Evolutionary conservation across 2,113 vertebrate genomes (phyloP).

Genomic region (Psilopogon haemacephalus): DNA sequence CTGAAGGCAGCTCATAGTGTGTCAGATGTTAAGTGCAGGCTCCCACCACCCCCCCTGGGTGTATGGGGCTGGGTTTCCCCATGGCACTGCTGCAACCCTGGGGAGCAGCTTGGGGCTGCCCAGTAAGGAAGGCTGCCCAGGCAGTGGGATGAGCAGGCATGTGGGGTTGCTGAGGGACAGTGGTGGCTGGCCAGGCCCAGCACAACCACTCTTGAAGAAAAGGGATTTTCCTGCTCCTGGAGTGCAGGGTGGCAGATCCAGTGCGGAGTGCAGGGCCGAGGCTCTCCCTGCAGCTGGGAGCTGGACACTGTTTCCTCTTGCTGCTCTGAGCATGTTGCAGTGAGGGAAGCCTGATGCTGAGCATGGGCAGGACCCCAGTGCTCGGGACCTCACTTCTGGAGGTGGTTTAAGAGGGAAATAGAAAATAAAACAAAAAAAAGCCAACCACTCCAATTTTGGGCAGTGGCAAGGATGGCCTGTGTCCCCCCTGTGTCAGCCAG

Average conservation of each 20-base stretch:
- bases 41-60: background rate
- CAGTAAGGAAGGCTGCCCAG: background rate
- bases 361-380: background rate
- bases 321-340: fast-evolving
- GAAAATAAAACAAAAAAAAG: background rate
- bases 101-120: background rate
- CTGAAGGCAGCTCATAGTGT: background rate
- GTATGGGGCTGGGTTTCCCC: background rate
- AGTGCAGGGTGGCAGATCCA: background rate
- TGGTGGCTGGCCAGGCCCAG: background rate
- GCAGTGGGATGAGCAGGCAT: background rate
- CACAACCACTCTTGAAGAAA: background rate
- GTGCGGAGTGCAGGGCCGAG: background rate
- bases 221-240: background rate
- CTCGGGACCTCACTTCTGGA: background rate
- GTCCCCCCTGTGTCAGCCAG: background rate
- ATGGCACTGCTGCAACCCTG: fast-evolving
- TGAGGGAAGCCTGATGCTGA: background rate
- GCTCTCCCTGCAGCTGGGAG: background rate
- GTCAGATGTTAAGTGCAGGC: background rate
- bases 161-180: background rate
- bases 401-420: background rate
- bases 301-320: background rate
- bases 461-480: background rate
- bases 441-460: background rate